Evolutionary conservation across 2,797 vertebrate genomes (phyloP).

Genomic region (Eptatretus atami): DNA sequence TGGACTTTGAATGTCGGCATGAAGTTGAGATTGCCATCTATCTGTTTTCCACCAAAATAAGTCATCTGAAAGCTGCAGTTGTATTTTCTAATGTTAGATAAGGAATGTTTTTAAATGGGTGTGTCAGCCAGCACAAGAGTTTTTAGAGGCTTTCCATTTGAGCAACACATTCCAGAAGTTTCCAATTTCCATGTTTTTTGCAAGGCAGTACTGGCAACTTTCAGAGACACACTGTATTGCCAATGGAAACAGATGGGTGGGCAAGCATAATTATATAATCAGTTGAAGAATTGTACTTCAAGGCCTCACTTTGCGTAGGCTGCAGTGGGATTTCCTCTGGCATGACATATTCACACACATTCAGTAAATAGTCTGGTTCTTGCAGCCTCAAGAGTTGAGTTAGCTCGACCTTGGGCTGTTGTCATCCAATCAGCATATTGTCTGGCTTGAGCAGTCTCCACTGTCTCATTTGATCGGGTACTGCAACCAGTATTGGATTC

Average conservation of each 20-base stretch:
- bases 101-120: not conserved
- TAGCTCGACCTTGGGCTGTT: no score
- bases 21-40: not conserved
- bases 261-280: no score
- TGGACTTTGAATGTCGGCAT: conserved; percentile 1
- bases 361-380: no score
- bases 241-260: not conserved
- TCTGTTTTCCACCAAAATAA: conserved; percentile 2
- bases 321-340: no score
- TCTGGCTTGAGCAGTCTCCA: no score
- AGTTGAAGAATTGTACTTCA: no score
- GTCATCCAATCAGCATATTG: no score
- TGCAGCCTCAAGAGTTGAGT: no score
- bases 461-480: no score
- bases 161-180: not conserved
- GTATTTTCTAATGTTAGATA: not conserved
- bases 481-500: no score
- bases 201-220: not conserved
- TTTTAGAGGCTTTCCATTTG: not conserved
- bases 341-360: no score
- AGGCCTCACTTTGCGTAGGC: no score
- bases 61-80: conserved; percentile 3
- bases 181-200: not conserved
- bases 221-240: not conserved
- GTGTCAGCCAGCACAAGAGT: not conserved